Conservation (phyloP, 2,113 vertebrate species). For the Oryzias melastigma region DNA sequence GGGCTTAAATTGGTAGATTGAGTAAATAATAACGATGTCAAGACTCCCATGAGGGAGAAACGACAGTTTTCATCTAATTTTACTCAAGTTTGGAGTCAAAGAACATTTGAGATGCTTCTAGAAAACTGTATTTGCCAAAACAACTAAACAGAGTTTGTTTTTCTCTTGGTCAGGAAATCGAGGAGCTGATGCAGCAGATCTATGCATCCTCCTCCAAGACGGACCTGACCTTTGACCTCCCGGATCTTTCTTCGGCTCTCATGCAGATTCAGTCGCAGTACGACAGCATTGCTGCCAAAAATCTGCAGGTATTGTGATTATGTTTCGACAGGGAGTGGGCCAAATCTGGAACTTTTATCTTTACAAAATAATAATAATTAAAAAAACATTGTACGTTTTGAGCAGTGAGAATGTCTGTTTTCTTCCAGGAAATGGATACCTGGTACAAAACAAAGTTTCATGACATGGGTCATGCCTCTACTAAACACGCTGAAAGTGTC, state of each 20-base stretch:
- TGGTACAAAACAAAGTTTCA: conserved; percentile 84
- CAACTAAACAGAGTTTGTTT: not conserved
- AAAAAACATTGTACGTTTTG: not conserved
- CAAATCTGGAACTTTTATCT: no score
- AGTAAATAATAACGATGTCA: no score
- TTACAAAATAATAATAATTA: not conserved
- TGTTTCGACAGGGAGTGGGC: no score
- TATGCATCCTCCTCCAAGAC: conserved; percentile 63
- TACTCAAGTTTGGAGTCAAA: no score
- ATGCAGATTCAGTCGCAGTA: conserved; percentile 83
- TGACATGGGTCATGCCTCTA: conserved; percentile 78
- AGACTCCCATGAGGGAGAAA: no score
- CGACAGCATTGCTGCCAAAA: conserved; percentile 82
- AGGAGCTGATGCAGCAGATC: conserved; percentile 81
- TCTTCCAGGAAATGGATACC: conserved; percentile 77
- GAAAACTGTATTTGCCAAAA: no score
- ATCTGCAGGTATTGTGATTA: conserved; percentile 80
- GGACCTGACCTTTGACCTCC: conserved; percentile 72
- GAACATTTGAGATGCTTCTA: no score
- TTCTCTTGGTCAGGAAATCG: conserved; percentile 63
- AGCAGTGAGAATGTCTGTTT: not conserved
- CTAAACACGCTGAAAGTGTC: conserved; percentile 74
- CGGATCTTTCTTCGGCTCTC: conserved; percentile 81
- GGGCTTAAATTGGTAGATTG: no score
- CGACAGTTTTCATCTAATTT: no score